These are phyloP conservation scores for Smittia aterrima DNA, from an alignment of 2,888 invertebrate species.

Conservation along the genomic window DNA sequence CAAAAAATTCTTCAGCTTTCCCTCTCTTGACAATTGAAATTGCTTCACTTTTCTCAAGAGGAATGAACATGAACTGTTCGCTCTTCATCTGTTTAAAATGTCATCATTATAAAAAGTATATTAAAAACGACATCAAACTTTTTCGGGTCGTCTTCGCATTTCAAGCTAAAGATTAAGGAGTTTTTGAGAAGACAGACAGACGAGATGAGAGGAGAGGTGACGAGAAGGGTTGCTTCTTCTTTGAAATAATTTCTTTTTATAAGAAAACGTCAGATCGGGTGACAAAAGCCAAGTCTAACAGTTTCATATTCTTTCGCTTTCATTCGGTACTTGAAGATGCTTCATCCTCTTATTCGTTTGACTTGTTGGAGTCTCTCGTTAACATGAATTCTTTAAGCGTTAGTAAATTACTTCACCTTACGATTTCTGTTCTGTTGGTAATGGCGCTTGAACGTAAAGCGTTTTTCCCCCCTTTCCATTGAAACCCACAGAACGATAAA, in stretches of 20 bases:
- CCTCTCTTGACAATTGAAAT: constrained; percentile 31
- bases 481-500: background rate
- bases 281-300: background rate
- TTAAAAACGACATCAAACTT: background rate
- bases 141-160: background rate
- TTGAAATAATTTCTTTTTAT: background rate
- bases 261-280: background rate
- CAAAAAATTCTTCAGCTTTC: background rate
- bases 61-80: too few relatives aligned
- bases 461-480: background rate
- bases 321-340: too few relatives aligned
- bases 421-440: too few relatives aligned
- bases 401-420: too few relatives aligned
- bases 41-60: constrained; percentile 13
- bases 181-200: background rate
- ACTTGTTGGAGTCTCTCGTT: too few relatives aligned
- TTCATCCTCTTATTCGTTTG: too few relatives aligned
- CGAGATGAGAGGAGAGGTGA: background rate
- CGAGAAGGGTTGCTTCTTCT: background rate
- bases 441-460: too few relatives aligned
- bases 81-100: constrained; percentile 21
- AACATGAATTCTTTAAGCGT: too few relatives aligned
- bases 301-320: background rate
- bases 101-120: constrained; percentile 31
- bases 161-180: background rate